Evolutionary conservation across 2,797 vertebrate species (phyloP), one percentile per base, ranked within the genome.

Genomic region (Heteromormyrus szaboi): DNA sequence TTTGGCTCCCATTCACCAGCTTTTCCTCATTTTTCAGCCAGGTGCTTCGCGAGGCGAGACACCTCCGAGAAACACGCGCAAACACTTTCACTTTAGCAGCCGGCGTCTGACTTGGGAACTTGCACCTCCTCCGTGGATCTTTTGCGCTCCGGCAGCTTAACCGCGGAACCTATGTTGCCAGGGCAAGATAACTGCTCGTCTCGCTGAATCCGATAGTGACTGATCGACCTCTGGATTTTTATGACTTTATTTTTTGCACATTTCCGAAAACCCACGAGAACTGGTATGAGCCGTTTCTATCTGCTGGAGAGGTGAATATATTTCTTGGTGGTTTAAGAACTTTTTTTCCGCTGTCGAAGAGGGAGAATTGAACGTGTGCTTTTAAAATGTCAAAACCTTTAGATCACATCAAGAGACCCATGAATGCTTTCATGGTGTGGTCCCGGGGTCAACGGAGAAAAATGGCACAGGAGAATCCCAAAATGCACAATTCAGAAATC

Each of bases 361-460:
- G 65, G 92, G 83, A 93, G 93, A 94, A 92, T 93, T 51, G 93
- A 93, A 93, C 90, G 89, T 12, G 37, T 51, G 65, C 86, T 88
- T 50, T 86, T 85, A 90, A 92, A 91, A 99, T 99, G 98, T 99
- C 98, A 93, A 99, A 99, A 94, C 98, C 98, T 50, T 97, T 96
- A 91, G 98, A 99, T 95, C 98, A 99, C 93, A 97, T 98, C 95
- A 98, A 98, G 94, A 94, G 97, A 93, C 97, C 97, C 93, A 98
- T 98, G 97, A 98, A 98, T 91, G 97, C 97, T 91, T 97, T 98
- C 95, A 98, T 98, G 97, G 97, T 98, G 79, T 98, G 97, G 97
- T 97, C 97, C 91, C 95, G 97, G 89, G 97, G 97, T 89, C 97
- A 98, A 91, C 93, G 97, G 90, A 96, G 97, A 90, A 97, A 98